phyloP scores from a whole-genome alignment of 1,140 invertebrate species.

The Diprion similis region DNA sequence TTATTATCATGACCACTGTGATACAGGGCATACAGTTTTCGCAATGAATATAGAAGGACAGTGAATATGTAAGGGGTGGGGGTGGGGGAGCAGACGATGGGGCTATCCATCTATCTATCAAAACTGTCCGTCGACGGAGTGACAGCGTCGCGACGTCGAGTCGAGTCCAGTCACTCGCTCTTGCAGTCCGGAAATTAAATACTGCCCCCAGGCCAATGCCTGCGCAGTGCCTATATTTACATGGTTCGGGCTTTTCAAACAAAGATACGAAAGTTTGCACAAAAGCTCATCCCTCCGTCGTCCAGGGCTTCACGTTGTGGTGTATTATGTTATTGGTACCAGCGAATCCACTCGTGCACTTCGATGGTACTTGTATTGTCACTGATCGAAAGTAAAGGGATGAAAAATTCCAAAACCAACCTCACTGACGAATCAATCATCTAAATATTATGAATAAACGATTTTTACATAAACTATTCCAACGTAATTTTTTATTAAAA shows the following conservation, averaged over 20 bases:
- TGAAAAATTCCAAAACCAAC: too few species aligned
- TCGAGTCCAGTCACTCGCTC: conserved; percentile 26
- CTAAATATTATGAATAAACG: too few species aligned
- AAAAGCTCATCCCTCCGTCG: not conserved
- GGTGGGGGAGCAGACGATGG: not conserved
- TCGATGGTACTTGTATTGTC: too few species aligned
- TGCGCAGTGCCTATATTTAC: conserved; percentile 12
- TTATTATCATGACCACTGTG: not conserved
- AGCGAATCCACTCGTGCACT: too few species aligned
- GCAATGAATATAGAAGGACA: conserved; percentile 25
- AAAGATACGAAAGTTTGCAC: conserved; percentile 12
- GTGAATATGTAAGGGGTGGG: conserved; percentile 13
- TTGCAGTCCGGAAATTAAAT: conserved; percentile 49
- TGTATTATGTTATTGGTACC: too few species aligned
- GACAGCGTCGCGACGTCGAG: conserved; percentile 27
- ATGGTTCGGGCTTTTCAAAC: conserved; percentile 9
- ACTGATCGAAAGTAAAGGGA: too few species aligned
- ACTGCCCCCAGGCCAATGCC: conserved; percentile 31
- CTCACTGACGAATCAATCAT: too few species aligned
- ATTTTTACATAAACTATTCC: too few species aligned
- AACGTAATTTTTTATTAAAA: too few species aligned
- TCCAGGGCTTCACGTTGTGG: not conserved
- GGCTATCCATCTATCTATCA: conserved; percentile 30
- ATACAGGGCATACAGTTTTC: conserved; percentile 30
- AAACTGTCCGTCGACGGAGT: conserved; percentile 27